Evolutionary conservation across 2,797 vertebrate genomes (phyloP), one percentile per base, ranked within the genome.

Genomic region (Tiaroga cobitis): DNA sequence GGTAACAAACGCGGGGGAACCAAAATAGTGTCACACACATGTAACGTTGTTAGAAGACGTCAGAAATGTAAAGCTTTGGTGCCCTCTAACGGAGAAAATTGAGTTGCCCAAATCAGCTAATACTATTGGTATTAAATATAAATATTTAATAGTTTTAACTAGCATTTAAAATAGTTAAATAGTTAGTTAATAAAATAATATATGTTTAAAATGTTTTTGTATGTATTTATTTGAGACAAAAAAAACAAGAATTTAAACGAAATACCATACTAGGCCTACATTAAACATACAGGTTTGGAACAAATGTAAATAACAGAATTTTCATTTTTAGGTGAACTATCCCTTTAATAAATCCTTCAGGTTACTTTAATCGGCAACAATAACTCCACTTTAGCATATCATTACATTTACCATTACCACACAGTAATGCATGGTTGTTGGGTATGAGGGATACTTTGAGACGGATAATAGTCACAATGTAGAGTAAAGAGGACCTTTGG

Each of bases 1-100:
- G 37, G 43, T 19, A 32, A 5, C 11, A 21, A 1, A 21, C 46
- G 34, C 56, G 34, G 24, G 92, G 93, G 95, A 93, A 93, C 92
- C 84, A 54, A 1, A 94, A 94, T 26, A 76, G 26, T 89, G 95
- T 91, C 84, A 87, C 94, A 95, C 95, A 83, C 39, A 16, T 1
- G 2, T 9, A 37, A 37, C 34, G 34, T 37, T 34, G 34, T 37
- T 34, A 21, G 41, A 32, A 49, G 43, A 67, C 79, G 63, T 65
- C 56, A 70, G 46, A 61, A 24, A 34, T 8, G 15, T 11, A 18
- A 26, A 3, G 21, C 41, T 81, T 49, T 81, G 26, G 13, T 77
- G 70, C 65, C 72, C 32, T 54, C 83, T 29, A 37, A 15, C 21
- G 87, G 70, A 74, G 24, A 77, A 56, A 2, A 3, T 37, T 37